These are phyloP conservation scores for Pocota personata DNA, from an alignment of 2,888 invertebrate genomes.

Conservation along the genomic window DNA sequence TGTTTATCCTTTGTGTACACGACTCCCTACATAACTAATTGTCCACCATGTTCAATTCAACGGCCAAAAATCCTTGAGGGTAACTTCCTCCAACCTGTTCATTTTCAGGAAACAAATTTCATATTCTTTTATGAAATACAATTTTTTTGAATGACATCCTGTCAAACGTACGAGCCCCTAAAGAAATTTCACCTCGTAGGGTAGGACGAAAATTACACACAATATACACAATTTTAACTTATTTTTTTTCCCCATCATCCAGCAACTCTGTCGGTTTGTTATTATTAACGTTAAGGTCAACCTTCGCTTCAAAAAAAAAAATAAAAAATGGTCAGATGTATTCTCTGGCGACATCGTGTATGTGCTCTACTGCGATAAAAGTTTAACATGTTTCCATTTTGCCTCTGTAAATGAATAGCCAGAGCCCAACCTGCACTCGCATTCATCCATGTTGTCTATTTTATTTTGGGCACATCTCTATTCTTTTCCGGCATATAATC, in stretches of 20 bases:
- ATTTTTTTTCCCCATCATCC: neutral
- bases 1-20: neutral
- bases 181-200: neutral
- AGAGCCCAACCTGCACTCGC: neutral
- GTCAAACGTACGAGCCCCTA: neutral
- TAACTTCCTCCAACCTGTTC: neutral
- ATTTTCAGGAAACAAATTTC: constrained; percentile 2
- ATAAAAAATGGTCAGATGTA: neutral
- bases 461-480: neutral
- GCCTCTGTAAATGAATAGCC: neutral
- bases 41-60: neutral
- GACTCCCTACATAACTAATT: neutral
- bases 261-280: neutral
- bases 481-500: neutral
- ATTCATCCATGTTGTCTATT: neutral
- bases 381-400: constrained; percentile 29
- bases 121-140: constrained; percentile 10
- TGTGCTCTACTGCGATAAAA: constrained; percentile 36
- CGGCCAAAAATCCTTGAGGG: neutral
- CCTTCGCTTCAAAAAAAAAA: neutral
- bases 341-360: neutral
- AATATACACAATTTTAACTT: neutral
- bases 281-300: constrained; percentile 29
- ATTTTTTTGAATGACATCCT: neutral
- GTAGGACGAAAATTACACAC: neutral